These are phyloP conservation scores for Telmatochromis sp. DNA, from an alignment of 2,113 vertebrate genomes.

Conservation along the genomic window DNA sequence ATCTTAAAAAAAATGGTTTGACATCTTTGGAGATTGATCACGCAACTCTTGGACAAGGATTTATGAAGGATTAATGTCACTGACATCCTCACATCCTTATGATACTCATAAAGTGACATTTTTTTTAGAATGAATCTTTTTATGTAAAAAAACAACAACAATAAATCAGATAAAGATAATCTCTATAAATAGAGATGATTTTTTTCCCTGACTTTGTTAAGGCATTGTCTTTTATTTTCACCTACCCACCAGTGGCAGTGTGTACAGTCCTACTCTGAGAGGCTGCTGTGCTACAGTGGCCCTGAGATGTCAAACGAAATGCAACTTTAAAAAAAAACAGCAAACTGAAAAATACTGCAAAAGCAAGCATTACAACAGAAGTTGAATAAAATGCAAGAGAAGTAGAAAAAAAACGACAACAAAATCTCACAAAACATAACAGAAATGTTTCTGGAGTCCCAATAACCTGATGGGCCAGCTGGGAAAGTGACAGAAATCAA, in stretches of 20 bases:
- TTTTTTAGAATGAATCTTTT: background rate
- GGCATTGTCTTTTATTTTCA: background rate
- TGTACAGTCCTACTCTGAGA: background rate
- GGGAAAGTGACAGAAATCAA: background rate
- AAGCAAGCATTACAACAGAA: background rate
- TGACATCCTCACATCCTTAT: background rate
- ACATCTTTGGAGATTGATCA: background rate
- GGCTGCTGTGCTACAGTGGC: background rate
- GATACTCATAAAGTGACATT: background rate
- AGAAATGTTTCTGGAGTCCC: background rate
- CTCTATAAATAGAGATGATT: background rate
- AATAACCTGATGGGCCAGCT: background rate
- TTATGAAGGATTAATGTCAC: background rate
- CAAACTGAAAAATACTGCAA: background rate
- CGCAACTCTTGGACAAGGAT: background rate
- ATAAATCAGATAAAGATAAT: background rate
- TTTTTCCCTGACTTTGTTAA: background rate
- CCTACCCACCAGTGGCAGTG: background rate
- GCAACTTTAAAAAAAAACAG: fast-evolving
- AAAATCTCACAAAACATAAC: background rate
- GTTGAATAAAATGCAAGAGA: background rate
- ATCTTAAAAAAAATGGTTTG: background rate
- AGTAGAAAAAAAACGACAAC: background rate
- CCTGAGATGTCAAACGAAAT: background rate
- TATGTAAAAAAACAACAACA: background rate